Conservation (phyloP, 92 coral and sea anemone genomes). For the Palythoa grandis region DNA sequence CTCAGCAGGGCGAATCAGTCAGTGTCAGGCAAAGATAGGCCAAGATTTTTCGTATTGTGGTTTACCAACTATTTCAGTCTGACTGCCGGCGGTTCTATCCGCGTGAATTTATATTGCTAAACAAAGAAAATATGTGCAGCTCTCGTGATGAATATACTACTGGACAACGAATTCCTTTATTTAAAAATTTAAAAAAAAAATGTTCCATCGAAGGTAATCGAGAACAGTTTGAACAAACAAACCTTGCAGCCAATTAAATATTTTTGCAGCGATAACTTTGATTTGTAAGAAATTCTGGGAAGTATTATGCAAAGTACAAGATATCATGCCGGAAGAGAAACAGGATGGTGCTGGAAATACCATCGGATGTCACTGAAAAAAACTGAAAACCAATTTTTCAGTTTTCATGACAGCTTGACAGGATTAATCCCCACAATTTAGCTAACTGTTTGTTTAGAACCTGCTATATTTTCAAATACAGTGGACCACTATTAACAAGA, state of each 20-base stretch:
- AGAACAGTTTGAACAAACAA: too few relatives aligned
- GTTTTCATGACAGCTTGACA: slow-evolving; percentile 41
- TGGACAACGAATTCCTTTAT: too few relatives aligned
- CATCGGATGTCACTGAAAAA: neutral
- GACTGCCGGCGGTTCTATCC: neutral
- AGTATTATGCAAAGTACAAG: slow-evolving; percentile 19
- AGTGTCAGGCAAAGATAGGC: neutral
- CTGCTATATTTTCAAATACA: slow-evolving; percentile 8
- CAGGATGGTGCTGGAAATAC: neutral
- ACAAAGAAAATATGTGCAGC: too few relatives aligned
- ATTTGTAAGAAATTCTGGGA: slow-evolving; percentile 19
- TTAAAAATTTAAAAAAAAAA: too few relatives aligned
- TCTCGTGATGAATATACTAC: too few relatives aligned
- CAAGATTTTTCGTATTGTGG: neutral
- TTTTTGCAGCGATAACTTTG: slow-evolving; percentile 11
- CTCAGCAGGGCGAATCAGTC: neutral
- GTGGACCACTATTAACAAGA: neutral
- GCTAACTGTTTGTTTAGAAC: slow-evolving; percentile 44
- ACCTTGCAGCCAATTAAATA: neutral
- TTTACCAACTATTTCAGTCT: neutral
- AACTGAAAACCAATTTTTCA: slow-evolving; percentile 37
- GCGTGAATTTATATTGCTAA: too few relatives aligned
- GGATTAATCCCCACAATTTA: slow-evolving; percentile 43
- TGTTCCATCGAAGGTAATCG: too few relatives aligned
- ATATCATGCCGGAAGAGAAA: neutral